Base-by-base conservation (phyloP, 92 coral and sea anemone species). In the Porites lobata region DNA sequence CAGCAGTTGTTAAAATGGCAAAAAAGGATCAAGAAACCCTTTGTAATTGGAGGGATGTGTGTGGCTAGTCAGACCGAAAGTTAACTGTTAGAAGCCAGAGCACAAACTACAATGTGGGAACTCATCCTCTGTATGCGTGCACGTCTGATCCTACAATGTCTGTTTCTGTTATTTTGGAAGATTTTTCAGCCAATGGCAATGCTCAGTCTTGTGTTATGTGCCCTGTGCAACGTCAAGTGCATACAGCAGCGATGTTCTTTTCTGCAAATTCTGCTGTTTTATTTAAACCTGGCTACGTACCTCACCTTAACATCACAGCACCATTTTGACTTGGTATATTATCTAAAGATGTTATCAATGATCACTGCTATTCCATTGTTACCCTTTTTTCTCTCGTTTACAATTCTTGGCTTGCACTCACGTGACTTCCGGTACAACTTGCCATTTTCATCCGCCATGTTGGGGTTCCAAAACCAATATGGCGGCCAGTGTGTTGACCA, bases 401-500 rank as follows among this genome's bases (percentile, higher is more conserved):
- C 22, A 21, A n/a, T n/a, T n/a, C 85, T 66, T 81, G 85, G 85
- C 85, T 81, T 81, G 85, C 63, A 81, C 85, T 81, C 61, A 81
- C 65, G 85, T 81, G 61, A 81, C 85, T 81, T 81, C 76, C 76
- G 85, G 76, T 81, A 18, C 76, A 81, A 81, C 18, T 81, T 81
- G 74, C 64, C 76, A 80, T 65, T 81, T 81, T 24, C 85, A 12
- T 66, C 85, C 47, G 85, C 75, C 85, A 80, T 80, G 76, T 47
- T 80, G 85, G 85, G 8, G 85, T 80, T 80, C 85, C 85, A 80
- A 79, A 78, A 79, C 83, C 83, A 79, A 63, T 79, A 79, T 80
- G 72, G 85, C 85, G 85, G 85, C n/a, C n/a, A n/a, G n/a, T n/a
- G n/a, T n/a, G n/a, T n/a, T n/a, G n/a, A n/a, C n/a, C n/a, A 20